Evolutionary conservation across 1,140 invertebrate species (phyloP), one percentile per base, ranked within the genome.

Genomic region (Pogonomyrmex californicus): DNA sequence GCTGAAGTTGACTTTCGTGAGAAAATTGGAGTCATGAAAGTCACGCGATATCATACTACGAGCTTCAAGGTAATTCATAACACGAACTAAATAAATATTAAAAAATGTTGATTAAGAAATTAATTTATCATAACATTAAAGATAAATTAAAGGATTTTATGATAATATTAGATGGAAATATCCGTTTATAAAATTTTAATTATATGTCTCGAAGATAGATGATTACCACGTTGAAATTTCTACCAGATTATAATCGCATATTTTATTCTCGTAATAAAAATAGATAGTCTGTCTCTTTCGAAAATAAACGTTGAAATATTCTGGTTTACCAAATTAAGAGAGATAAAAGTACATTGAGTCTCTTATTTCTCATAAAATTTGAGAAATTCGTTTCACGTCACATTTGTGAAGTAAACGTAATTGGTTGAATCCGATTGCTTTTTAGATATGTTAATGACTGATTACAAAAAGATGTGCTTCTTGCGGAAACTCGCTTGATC

Each of bases 401-500:
- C 58, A 71, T 36, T 83, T 75, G 30, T 1, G n/a, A 23, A 49
- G 62, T 49, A 62, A 83, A 75, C 7, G 17, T 60, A 30, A 83
- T 75, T 60, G 41, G 6, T 49, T 14, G n/a, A 75, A 30, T 58
- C 41, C 30, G 10, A 73, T 60, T 49, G 23, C 41, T 73, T 12
- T 17, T 73, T 12, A 60, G 41, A 47, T 73, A 73, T 83, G 51
- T 62, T 73, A 83, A 75, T 75, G n/a, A 44, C 44, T 73, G 9
- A 60, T 73, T 62, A 73, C 60, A 71, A 78, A 60, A 82, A 75
- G 68, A 83, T 73, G 12, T 38, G 30, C 30, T 82, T 60, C 17
- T 49, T 30, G 54, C 44, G 68, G 30, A 60, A 62, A 17, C 10
- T 75, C 17, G 79, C 10, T 33, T 47, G 38, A 78, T 44, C 78